Conservation (phyloP, 2,113 vertebrate species). For the Vimba vimba region DNA sequence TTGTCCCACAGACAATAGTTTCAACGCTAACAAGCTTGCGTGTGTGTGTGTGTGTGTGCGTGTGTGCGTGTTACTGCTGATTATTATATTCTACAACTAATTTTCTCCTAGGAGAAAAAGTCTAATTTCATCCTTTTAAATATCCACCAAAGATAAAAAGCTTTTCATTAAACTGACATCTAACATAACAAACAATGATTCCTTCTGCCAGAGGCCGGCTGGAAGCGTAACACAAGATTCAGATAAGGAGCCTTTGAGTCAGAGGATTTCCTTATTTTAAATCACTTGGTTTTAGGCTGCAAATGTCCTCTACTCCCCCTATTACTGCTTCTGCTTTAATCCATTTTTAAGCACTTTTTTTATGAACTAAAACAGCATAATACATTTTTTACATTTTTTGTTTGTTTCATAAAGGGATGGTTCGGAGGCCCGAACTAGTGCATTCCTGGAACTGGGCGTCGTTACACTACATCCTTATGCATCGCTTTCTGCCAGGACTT, state of each 20-base stretch:
- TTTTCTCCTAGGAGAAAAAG: neutral
- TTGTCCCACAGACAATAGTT: neutral
- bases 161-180: slow-evolving; percentile 28
- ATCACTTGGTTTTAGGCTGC: slow-evolving; percentile 13
- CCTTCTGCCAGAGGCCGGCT: neutral
- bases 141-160: neutral
- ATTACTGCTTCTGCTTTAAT: neutral
- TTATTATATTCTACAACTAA: neutral
- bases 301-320: slow-evolving; percentile 2
- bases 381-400: slow-evolving; percentile 6
- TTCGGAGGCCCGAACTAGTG: too few species aligned
- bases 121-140: neutral
- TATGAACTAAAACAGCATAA: neutral
- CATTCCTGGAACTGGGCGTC: too few species aligned
- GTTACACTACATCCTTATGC: too few species aligned
- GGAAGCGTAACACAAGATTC: neutral
- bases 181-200: neutral
- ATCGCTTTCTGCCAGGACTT: too few species aligned
- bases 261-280: slow-evolving; percentile 14
- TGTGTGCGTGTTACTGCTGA: neutral
- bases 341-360: neutral
- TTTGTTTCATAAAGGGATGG: neutral
- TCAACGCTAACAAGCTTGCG: neutral
- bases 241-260: neutral
- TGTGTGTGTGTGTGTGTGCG: too few species aligned